Conservation (phyloP, 1,140 invertebrate genomes). For the Helicoverpa armigera region DNA sequence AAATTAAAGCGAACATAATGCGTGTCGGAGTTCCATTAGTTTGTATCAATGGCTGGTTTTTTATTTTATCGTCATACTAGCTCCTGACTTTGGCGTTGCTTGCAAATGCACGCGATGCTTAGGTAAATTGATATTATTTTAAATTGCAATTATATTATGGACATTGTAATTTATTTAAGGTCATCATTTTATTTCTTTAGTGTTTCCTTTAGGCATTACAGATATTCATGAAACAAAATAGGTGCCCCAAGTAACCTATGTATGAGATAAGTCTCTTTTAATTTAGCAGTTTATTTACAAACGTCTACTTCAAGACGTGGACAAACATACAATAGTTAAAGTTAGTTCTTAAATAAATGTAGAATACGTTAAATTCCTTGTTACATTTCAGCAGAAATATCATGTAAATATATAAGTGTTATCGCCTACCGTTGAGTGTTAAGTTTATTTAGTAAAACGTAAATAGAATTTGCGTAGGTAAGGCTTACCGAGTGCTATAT, state of each 20-base stretch:
- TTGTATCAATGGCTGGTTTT: constrained; percentile 52
- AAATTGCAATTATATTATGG: no score
- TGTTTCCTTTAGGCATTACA: no score
- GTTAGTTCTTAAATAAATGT: not conserved
- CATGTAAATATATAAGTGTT: constrained; percentile 29
- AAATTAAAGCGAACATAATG: constrained; percentile 21
- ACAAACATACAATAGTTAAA: not conserved
- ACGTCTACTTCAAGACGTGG: no score
- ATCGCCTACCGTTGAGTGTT: constrained; percentile 16
- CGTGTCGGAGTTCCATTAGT: constrained; percentile 55
- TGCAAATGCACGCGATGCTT: constrained; percentile 15
- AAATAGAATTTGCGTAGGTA: constrained; percentile 33
- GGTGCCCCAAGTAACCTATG: no score
- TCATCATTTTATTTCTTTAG: no score
- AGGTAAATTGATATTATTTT: no score
- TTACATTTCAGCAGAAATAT: constrained; percentile 27
- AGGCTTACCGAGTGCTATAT: not conserved
- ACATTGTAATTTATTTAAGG: no score
- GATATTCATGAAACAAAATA: no score
- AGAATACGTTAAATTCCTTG: constrained; percentile 1
- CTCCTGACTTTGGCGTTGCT: not conserved
- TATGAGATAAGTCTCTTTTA: no score
- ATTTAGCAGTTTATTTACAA: no score
- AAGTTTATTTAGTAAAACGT: constrained; percentile 25
- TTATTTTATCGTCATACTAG: constrained; percentile 34